These are phyloP conservation scores for Scaptomyza parva DNA, from an alignment of 2,888 invertebrate species.

Conservation along the genomic window DNA sequence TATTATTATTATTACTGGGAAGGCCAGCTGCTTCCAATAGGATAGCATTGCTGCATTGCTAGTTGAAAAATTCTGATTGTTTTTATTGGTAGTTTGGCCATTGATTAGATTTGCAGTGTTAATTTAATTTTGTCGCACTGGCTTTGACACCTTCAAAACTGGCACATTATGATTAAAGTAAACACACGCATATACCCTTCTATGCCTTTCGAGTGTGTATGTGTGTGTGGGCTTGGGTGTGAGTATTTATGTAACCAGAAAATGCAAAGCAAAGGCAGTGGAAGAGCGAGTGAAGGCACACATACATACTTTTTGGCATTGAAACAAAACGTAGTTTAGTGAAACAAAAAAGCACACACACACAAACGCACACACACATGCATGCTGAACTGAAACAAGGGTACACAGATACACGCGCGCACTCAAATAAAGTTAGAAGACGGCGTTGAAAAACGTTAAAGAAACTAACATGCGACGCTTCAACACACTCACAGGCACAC, in stretches of 20 bases:
- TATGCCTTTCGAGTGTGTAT: neutral
- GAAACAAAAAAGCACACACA: slow-evolving; percentile 71
- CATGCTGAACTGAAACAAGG: slow-evolving; percentile 18
- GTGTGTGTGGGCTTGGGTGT: slow-evolving; percentile 38
- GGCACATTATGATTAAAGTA: slow-evolving; percentile 41
- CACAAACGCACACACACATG: slow-evolving; percentile 23
- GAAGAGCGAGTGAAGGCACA: slow-evolving; percentile 44
- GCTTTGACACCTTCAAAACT: slow-evolving; percentile 30
- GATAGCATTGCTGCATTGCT: slow-evolving; percentile 13
- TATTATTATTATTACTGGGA: slow-evolving; percentile 9
- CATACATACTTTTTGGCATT: slow-evolving; percentile 79
- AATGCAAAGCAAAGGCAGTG: slow-evolving; percentile 43
- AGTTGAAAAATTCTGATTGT: slow-evolving; percentile 43
- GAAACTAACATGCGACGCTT: slow-evolving; percentile 62
- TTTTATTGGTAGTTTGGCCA: slow-evolving; percentile 16
- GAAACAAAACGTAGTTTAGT: slow-evolving; percentile 81
- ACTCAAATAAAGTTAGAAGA: slow-evolving; percentile 53
- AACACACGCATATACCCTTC: slow-evolving; percentile 30
- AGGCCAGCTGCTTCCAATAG: slow-evolving; percentile 38
- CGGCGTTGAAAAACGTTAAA: slow-evolving; percentile 66
- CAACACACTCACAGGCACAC: slow-evolving; percentile 36
- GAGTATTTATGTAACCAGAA: slow-evolving; percentile 77
- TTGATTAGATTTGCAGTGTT: slow-evolving; percentile 55
- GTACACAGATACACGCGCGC: slow-evolving; percentile 34
- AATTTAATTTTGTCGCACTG: slow-evolving; percentile 61